phyloP scores from a whole-genome alignment of 2,888 invertebrate genomes.

The Rhagonycha lutea region DNA sequence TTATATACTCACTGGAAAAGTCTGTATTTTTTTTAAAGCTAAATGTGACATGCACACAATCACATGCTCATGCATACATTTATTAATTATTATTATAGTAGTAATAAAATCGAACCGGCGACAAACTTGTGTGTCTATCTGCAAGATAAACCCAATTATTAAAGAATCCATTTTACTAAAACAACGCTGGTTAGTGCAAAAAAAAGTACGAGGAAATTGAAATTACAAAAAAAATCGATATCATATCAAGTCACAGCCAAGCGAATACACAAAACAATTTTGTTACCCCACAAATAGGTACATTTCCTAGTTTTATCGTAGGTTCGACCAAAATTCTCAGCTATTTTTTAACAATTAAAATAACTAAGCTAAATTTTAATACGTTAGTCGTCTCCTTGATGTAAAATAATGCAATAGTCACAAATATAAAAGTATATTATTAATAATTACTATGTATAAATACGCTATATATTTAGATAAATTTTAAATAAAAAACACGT shows the following conservation, averaged over 20 bases:
- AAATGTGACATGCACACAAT: neutral
- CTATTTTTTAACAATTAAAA: slow-evolving; percentile 24
- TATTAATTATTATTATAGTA: neutral
- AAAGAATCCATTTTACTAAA: neutral
- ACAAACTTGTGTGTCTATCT: neutral
- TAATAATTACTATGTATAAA: slow-evolving; percentile 12
- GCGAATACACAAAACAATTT: neutral
- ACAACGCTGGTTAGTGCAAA: neutral
- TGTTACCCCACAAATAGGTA: slow-evolving; percentile 5
- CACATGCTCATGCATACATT: neutral
- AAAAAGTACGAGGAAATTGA: neutral
- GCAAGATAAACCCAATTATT: neutral
- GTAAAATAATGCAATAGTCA: slow-evolving; percentile 8
- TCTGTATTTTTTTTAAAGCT: neutral
- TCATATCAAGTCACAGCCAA: neutral
- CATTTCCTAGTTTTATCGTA: slow-evolving; percentile 12
- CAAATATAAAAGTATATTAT: slow-evolving; percentile 18
- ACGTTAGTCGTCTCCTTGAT: slow-evolving; percentile 12
- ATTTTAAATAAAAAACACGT: slow-evolving; percentile 22
- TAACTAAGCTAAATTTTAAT: slow-evolving; percentile 25
- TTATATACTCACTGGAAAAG: neutral
- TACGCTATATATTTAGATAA: neutral
- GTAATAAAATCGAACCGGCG: neutral
- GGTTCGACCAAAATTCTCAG: slow-evolving; percentile 14
- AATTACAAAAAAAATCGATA: neutral